phyloP scores from a whole-genome alignment of 2,797 vertebrate species.

The Megalops cyprinoides region DNA sequence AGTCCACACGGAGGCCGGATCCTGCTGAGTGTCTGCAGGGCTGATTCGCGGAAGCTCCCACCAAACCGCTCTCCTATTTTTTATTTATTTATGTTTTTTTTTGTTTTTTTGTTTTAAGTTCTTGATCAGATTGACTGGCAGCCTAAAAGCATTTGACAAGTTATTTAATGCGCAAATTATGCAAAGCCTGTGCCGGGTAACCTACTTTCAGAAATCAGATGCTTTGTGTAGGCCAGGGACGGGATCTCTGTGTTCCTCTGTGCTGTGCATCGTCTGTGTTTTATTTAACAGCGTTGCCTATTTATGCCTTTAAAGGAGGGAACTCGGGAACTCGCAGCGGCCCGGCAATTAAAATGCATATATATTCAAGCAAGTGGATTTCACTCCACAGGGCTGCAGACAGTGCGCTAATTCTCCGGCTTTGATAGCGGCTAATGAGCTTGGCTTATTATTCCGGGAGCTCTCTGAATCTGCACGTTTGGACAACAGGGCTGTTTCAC shows the following conservation, averaged over 20 bases:
- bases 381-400: background rate
- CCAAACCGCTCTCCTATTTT: background rate
- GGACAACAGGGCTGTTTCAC: background rate
- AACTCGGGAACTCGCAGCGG: slow-evolving; percentile 1
- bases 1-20: no score
- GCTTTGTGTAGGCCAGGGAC: background rate
- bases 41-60: background rate
- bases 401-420: slow-evolving; percentile 51
- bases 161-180: background rate
- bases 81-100: background rate
- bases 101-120: no score
- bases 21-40: background rate
- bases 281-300: background rate
- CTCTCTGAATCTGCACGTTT: background rate
- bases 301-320: background rate
- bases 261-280: background rate
- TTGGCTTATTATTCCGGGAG: slow-evolving; percentile 41
- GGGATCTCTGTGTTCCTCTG: background rate
- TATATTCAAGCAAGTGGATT: background rate
- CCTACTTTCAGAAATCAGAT: slow-evolving; percentile 6
- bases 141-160: background rate
- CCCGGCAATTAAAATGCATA: slow-evolving; percentile 22
- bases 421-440: slow-evolving; percentile 77
- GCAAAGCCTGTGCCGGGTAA: background rate
- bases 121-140: background rate